Conservation (phyloP, 2,888 invertebrate species). For the Cosmia pyralina region DNA sequence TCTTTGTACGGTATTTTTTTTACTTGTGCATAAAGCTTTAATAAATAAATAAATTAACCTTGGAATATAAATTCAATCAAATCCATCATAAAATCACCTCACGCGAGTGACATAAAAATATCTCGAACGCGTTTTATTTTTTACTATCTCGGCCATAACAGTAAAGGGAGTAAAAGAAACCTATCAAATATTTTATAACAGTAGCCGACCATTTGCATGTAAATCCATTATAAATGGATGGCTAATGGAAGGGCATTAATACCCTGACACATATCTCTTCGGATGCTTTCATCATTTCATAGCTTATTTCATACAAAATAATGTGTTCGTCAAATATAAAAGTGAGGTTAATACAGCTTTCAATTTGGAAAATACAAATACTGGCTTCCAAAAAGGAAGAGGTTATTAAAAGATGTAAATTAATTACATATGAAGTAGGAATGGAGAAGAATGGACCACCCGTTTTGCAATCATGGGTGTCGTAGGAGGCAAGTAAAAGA, state of each 20-base stretch:
- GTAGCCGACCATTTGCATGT: slow-evolving; percentile 38
- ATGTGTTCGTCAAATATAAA: background rate
- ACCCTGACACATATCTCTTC: slow-evolving; percentile 30
- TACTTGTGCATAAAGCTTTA: no score
- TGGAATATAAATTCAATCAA: slow-evolving; percentile 34
- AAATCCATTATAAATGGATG: slow-evolving; percentile 47
- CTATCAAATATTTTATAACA: slow-evolving; percentile 41
- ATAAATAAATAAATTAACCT: background rate
- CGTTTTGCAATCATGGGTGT: background rate
- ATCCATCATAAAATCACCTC: slow-evolving; percentile 15
- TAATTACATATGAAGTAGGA: background rate
- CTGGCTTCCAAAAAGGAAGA: background rate
- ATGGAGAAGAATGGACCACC: background rate
- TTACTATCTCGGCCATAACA: slow-evolving; percentile 26
- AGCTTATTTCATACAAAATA: slow-evolving; percentile 20
- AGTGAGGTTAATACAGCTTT: background rate
- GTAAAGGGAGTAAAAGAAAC: slow-evolving; percentile 42
- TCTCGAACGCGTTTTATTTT: slow-evolving; percentile 30
- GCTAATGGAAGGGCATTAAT: slow-evolving; percentile 51
- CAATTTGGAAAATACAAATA: background rate
- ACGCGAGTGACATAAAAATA: slow-evolving; percentile 18
- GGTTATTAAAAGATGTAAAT: background rate
- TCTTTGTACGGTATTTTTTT: no score
- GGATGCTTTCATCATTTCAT: slow-evolving; percentile 14
- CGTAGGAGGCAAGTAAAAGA: background rate